Evolutionary conservation across 2,888 invertebrate genomes (phyloP).

Genomic region (Drosophila leonis): DNA sequence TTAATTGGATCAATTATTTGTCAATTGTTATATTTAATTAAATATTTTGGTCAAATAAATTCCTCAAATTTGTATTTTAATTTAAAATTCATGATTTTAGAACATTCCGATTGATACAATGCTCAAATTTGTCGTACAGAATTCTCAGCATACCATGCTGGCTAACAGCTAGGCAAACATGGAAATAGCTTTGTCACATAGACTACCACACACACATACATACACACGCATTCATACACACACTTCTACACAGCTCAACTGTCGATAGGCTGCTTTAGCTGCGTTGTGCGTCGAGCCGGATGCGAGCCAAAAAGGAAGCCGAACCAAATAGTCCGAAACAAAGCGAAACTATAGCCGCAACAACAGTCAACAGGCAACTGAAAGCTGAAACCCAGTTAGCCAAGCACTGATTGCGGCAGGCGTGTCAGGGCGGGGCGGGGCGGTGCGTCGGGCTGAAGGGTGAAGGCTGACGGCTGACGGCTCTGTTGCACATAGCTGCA

Average conservation of each 20-base stretch:
- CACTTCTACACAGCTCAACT: background rate
- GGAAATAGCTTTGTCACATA: constrained; percentile 16
- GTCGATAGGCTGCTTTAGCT: constrained; percentile 29
- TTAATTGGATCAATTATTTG: background rate
- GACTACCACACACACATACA: background rate
- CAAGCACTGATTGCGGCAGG: constrained; percentile 29
- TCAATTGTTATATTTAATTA: background rate
- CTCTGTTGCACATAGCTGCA: constrained; percentile 17
- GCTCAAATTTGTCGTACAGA: background rate
- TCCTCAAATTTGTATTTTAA: background rate
- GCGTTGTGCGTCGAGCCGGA: constrained; percentile 33
- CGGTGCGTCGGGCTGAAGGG: background rate
- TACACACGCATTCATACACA: background rate
- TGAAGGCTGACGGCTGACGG: background rate
- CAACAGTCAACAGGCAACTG: constrained; percentile 21
- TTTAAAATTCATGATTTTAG: background rate
- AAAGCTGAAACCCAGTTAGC: constrained; percentile 41
- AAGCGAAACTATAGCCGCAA: constrained; percentile 39
- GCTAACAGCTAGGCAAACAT: constrained; percentile 11
- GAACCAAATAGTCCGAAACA: constrained; percentile 26
- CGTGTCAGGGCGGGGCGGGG: background rate
- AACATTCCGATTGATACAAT: constrained; percentile 1
- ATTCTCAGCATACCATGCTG: background rate
- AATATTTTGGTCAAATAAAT: background rate
- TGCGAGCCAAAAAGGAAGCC: constrained; percentile 9